These are phyloP conservation scores for Drosophila pruinosa DNA, from an alignment of 1,140 invertebrate genomes.

Conservation along the genomic window DNA sequence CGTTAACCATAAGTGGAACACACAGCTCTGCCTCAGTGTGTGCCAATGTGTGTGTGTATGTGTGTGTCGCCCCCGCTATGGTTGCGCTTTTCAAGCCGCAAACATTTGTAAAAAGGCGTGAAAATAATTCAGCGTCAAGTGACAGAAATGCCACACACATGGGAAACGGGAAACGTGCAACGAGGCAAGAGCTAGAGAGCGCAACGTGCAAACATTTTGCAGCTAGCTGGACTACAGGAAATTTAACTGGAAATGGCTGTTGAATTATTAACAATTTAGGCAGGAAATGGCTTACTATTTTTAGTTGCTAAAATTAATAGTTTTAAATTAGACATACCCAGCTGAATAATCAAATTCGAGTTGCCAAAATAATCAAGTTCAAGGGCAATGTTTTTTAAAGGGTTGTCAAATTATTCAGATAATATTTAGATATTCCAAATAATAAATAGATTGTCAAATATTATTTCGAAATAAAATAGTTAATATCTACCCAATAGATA, in stretches of 20 bases:
- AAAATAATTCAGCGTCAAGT: conserved; percentile 82
- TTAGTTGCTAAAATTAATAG: neutral
- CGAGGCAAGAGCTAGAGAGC: neutral
- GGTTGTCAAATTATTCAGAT: no score
- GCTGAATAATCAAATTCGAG: no score
- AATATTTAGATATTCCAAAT: no score
- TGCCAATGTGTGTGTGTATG: conserved; percentile 5
- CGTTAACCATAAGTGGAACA: conserved; percentile 75
- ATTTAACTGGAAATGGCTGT: neutral
- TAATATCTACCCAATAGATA: no score
- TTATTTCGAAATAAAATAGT: no score
- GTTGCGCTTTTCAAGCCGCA: conserved; percentile 66
- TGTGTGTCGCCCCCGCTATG: conserved; percentile 72
- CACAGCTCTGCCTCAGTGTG: conserved; percentile 2
- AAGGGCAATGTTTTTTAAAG: no score
- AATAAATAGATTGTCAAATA: no score
- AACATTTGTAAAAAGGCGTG: conserved; percentile 81
- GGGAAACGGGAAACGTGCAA: conserved; percentile 11
- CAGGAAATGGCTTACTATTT: neutral
- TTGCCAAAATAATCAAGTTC: no score
- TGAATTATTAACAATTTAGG: neutral
- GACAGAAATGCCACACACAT: conserved; percentile 80
- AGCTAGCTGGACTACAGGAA: neutral
- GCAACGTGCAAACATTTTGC: neutral
- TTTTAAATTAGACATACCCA: no score